Base-by-base conservation (phyloP, 2,113 vertebrate species). In the Paraplagusia blochii region DNA sequence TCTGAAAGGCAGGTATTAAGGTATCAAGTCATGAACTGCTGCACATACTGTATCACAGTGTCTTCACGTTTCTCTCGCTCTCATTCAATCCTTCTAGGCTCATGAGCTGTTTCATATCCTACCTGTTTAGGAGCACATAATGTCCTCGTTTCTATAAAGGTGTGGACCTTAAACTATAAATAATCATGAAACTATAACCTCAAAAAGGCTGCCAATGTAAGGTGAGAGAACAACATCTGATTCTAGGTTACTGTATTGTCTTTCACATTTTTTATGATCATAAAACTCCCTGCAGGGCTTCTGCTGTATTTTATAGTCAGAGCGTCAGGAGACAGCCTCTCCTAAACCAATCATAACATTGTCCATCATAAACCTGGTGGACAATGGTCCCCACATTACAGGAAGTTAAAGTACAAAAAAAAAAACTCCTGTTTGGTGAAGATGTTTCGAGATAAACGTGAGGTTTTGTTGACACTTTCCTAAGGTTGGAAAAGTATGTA, bases 181-280 rank as follows among this genome's bases (percentile, higher is more conserved):
- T 40, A 40, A 40, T 40, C 9, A 11, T 40, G 38, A 12, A 40
- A 40, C 38, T 40, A 11, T 11, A 40, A 40, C 9, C 38, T 40
- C 38, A 40, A 11, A n/a, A 40, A 40, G 13, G 38, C 38, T n/a
- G 42, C 42, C 42, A 15, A 34, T n/a, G 49, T 36, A n/a, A 43
- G 5, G 11, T 29, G 38, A 40, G 34, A 43, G 15, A 17, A 45
- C 11, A 36, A 34, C 11, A 42, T 59, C 19, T 16, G 38, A 48
- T 62, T 54, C 16, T 11, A 8, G 8, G 4, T 42, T 1, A 11
- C 29, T 59, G 63, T 52, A 66, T 52, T 13, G 17, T 9, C 22
- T 44, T 74, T 61, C 55, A 63, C 38, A 11, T 40, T 40, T 40
- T 11, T 12, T 11, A 38, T 11, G 13, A 29, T 29, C 22, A 29